Evolutionary conservation across 1,140 invertebrate species (phyloP).

Genomic region (Nasonia giraulti): DNA sequence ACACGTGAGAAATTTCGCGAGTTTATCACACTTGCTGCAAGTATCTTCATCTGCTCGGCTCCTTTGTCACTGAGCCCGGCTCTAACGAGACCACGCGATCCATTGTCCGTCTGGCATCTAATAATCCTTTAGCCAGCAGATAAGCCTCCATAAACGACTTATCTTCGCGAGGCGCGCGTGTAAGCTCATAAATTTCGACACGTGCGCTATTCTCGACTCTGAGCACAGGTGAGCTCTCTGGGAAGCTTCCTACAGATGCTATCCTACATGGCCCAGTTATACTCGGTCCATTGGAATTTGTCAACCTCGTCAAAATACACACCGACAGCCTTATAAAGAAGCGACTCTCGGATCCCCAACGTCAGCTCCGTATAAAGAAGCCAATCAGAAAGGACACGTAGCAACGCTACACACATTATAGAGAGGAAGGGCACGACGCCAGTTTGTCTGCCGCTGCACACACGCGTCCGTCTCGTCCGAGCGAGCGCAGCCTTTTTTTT

Average conservation of each 20-base stretch:
- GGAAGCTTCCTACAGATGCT: not conserved
- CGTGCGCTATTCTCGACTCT: not conserved
- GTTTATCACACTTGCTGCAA: slow-evolving; percentile 35
- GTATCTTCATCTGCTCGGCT: slow-evolving; percentile 40
- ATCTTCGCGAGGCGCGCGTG: not conserved
- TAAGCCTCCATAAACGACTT: slow-evolving; percentile 32
- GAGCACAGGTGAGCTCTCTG: not conserved
- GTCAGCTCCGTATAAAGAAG: not conserved
- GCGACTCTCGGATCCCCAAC: no score
- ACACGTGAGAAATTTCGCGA: slow-evolving; percentile 29
- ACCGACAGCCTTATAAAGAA: no score
- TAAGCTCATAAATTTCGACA: slow-evolving; percentile 40
- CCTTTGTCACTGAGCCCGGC: not conserved
- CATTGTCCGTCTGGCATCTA: slow-evolving; percentile 27
- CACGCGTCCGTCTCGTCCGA: not conserved
- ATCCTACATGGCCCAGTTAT: no score
- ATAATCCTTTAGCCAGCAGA: slow-evolving; percentile 38
- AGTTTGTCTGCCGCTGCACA: not conserved
- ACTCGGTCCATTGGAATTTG: no score
- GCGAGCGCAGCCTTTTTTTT: not conserved
- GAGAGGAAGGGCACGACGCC: not conserved
- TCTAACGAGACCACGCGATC: slow-evolving; percentile 27
- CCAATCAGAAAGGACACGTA: not conserved
- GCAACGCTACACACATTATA: not conserved
- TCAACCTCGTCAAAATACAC: no score